A percentile compares a stretch with the other conserved stretches of the same genome.
Evolutionary conservation across 2,797 vertebrate species (phyloP).

Genomic region (Cynopterus sphinx): DNA sequence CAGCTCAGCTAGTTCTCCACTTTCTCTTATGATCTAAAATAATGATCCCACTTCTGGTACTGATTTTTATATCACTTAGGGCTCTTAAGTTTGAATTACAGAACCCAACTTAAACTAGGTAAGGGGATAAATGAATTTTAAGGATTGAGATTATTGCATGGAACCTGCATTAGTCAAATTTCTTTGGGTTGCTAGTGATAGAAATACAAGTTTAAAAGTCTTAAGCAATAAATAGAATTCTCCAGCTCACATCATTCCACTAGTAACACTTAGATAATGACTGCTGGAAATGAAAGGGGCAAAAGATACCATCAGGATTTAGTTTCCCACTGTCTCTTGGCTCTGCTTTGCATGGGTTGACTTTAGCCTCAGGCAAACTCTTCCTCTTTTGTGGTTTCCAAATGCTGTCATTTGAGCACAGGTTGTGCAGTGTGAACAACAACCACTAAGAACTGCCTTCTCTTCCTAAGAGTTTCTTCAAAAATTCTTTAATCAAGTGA

Average conservation of each 20-base stretch:
- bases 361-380: not conserved
- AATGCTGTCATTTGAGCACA: not conserved
- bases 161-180: not conserved
- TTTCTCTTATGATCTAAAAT: not conserved
- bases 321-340: not conserved
- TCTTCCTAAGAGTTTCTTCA: not conserved
- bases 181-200: not conserved
- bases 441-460: not conserved
- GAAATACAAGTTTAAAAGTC: not conserved
- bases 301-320: not conserved
- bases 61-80: not conserved
- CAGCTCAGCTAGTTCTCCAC: not conserved
- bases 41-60: not conserved
- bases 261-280: not conserved
- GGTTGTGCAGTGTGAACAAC: not conserved
- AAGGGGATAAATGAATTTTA: not conserved
- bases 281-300: not conserved
- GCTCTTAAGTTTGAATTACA: not conserved
- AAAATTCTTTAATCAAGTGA: not conserved
- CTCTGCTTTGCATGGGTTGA: not conserved
- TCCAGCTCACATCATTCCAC: not conserved
- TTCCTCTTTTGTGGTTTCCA: not conserved
- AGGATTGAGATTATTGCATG: not conserved
- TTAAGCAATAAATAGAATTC: not conserved
- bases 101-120: not conserved